Percentiles rank a stretch among this genome's conserved stretches.
Evolutionary conservation across 2,888 invertebrate genomes (phyloP).

Genomic region (Cosmopolites sordidus): DNA sequence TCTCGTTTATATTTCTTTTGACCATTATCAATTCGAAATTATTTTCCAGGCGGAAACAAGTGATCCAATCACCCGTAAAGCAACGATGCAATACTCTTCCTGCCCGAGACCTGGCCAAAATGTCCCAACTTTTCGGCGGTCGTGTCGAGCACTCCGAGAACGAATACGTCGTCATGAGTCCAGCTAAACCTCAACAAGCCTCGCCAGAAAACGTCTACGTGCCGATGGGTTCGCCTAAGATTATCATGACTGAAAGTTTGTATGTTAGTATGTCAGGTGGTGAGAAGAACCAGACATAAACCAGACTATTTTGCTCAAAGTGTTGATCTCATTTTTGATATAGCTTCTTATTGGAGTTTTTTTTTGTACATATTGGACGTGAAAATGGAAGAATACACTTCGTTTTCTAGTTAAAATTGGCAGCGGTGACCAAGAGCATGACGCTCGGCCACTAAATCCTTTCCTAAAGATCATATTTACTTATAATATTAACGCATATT

Average conservation of each 20-base stretch:
- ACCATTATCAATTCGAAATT: too few relatives aligned
- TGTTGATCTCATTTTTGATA: conserved; percentile 4
- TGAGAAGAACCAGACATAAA: neutral
- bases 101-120: conserved; percentile 42
- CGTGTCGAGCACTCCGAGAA: conserved; percentile 34
- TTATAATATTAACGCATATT: too few relatives aligned
- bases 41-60: conserved; percentile 13
- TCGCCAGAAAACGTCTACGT: conserved; percentile 39
- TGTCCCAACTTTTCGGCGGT: conserved; percentile 41
- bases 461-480: too few relatives aligned
- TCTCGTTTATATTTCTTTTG: too few relatives aligned
- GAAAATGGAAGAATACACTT: too few relatives aligned
- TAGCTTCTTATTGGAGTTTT: too few relatives aligned
- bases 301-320: neutral
- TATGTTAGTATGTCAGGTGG: conserved; percentile 42
- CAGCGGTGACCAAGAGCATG: too few relatives aligned
- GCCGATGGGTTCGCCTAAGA: conserved; percentile 42
- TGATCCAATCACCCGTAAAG: conserved; percentile 28
- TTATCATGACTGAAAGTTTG: conserved; percentile 32
- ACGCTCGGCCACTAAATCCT: too few relatives aligned
- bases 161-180: conserved; percentile 45
- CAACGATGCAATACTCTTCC: conserved; percentile 44
- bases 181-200: conserved; percentile 32
- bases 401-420: too few relatives aligned
- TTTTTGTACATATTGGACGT: too few relatives aligned